Conservation (phyloP, 2,888 invertebrate genomes). For the Lapara coniferarum region DNA sequence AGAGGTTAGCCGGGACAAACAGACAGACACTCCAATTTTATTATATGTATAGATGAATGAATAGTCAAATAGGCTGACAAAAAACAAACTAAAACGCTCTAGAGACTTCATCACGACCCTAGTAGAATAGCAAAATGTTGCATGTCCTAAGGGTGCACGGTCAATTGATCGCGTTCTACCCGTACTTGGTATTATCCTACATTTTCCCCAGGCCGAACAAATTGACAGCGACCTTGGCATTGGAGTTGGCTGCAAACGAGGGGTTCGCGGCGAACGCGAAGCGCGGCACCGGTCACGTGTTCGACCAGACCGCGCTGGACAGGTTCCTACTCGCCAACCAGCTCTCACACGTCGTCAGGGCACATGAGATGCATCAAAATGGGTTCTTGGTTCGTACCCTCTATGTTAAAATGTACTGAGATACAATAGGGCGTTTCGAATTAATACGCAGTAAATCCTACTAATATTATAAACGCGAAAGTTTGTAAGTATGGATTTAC, state of each 20-base stretch:
- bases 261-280: conserved; percentile 87
- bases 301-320: conserved; percentile 87
- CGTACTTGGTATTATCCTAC: too few relatives aligned
- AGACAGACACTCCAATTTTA: too few relatives aligned
- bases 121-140: too few relatives aligned
- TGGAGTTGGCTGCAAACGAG: conserved; percentile 82
- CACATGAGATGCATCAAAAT: conserved; percentile 88
- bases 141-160: too few relatives aligned
- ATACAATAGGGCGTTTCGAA: too few relatives aligned
- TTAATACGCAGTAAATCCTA: too few relatives aligned
- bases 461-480: too few relatives aligned
- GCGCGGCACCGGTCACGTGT: conserved; percentile 89
- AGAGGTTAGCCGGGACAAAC: too few relatives aligned
- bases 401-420: background rate
- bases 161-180: too few relatives aligned
- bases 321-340: conserved; percentile 86
- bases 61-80: background rate
- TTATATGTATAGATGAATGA: background rate
- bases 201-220: conserved; percentile 59
- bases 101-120: too few relatives aligned
- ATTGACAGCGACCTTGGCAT: conserved; percentile 72
- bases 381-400: conserved; percentile 86
- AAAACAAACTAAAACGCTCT: background rate
- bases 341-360: conserved; percentile 88
- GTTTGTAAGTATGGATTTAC: too few relatives aligned